Percentiles rank a stretch among this genome's conserved stretches.
Conservation (phyloP, 2,113 vertebrate genomes). For the Oxyura jamaicensis region DNA sequence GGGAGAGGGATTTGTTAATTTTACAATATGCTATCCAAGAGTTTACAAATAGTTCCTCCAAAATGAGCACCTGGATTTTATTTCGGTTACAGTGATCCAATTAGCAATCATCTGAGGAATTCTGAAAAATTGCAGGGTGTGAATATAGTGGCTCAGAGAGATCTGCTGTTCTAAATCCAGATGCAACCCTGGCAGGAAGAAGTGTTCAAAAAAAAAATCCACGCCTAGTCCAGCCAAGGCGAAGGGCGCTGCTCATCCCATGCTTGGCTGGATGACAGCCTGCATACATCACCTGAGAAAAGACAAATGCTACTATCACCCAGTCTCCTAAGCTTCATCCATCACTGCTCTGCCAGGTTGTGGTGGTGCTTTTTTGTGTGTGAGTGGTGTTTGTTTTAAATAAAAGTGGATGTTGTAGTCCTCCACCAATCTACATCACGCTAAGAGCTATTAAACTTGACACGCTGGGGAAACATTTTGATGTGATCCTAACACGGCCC, state of each 20-base stretch:
- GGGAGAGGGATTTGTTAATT: not conserved
- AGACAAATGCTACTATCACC: conserved; percentile 19
- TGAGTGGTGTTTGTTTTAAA: not conserved
- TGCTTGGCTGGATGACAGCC: not conserved
- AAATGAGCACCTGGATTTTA: not conserved
- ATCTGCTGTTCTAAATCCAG: not conserved
- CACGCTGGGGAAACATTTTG: not conserved
- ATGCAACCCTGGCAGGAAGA: not conserved
- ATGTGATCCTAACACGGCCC: not conserved
- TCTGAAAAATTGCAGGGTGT: not conserved
- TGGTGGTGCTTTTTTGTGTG: not conserved
- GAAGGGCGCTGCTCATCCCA: conserved; percentile 25
- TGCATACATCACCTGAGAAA: conserved; percentile 12
- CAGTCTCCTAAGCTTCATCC: not conserved
- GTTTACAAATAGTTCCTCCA: not conserved
- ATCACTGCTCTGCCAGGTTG: not conserved
- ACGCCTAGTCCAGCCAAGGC: not conserved
- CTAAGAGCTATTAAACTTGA: not conserved
- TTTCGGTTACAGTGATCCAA: not conserved
- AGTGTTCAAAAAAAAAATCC: not conserved
- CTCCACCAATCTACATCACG: not conserved
- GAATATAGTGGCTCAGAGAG: not conserved
- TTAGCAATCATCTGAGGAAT: not conserved
- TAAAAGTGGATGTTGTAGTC: not conserved
- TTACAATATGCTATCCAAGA: not conserved